Conservation (phyloP, 1,140 invertebrate genomes). For the Drosophila lowei region DNA sequence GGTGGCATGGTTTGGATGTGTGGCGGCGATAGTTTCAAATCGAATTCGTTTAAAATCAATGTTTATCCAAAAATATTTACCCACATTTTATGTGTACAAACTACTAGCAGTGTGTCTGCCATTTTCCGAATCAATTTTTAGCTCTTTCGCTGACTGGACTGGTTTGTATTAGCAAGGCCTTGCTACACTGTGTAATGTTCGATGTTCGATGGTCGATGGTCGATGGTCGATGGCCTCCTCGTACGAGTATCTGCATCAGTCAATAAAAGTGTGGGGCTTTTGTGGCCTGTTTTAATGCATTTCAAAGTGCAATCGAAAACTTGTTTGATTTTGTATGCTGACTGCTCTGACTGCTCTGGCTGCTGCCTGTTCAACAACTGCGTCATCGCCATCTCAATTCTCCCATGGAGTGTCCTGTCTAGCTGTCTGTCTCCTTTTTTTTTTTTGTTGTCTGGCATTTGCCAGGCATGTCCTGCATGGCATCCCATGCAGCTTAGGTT, state of each 20-base stretch:
- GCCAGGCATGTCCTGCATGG: slow-evolving; percentile 27
- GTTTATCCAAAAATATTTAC: too few relatives aligned
- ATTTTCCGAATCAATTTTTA: slow-evolving; percentile 10
- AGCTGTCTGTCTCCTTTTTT: neutral
- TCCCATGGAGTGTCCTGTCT: slow-evolving; percentile 1
- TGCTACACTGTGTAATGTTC: too few relatives aligned
- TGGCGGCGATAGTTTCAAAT: too few relatives aligned
- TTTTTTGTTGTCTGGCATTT: neutral
- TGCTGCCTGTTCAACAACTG: too few relatives aligned
- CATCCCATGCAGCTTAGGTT: slow-evolving; percentile 43
- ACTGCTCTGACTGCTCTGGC: neutral
- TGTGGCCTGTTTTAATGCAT: slow-evolving; percentile 35
- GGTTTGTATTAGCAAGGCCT: too few relatives aligned
- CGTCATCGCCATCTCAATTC: slow-evolving; percentile 1
- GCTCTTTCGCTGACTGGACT: slow-evolving; percentile 6
- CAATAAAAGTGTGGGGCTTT: slow-evolving; percentile 7
- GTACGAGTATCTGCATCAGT: slow-evolving; percentile 1
- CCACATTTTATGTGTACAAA: too few relatives aligned
- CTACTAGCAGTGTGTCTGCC: neutral
- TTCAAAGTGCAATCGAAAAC: slow-evolving; percentile 17
- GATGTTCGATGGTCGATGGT: too few relatives aligned
- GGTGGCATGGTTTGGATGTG: too few relatives aligned
- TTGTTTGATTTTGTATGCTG: slow-evolving; percentile 3
- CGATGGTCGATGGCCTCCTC: neutral
- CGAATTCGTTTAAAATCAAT: too few relatives aligned